These are phyloP conservation scores for Echiichthys vipera DNA, from an alignment of 2,797 vertebrate genomes.

Conservation along the genomic window DNA sequence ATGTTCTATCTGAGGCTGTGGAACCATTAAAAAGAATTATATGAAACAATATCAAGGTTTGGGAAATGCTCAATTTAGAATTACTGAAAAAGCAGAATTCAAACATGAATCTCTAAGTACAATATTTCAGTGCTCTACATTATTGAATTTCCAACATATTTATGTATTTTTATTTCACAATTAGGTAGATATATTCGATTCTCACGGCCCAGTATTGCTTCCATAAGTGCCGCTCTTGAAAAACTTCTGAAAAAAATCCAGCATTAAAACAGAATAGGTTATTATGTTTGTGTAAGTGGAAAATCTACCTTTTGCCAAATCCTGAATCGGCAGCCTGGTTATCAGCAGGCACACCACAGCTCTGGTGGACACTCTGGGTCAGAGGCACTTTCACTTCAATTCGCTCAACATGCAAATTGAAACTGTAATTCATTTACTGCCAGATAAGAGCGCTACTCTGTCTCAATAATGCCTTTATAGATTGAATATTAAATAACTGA, in stretches of 20 bases:
- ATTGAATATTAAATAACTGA: constrained; percentile 71
- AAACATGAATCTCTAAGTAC: neutral
- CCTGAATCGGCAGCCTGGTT: constrained; percentile 50
- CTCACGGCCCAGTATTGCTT: neutral
- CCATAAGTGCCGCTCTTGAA: neutral
- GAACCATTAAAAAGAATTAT: neutral
- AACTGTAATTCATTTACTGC: constrained; percentile 76
- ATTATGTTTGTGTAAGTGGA: constrained; percentile 5
- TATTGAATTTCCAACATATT: neutral
- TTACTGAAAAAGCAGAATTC: neutral
- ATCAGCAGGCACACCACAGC: constrained; percentile 54
- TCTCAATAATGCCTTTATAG: constrained; percentile 72
- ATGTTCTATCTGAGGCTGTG: neutral
- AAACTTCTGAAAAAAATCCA: neutral
- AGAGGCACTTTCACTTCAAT: constrained; percentile 66
- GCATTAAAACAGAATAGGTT: neutral
- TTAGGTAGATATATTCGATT: no score
- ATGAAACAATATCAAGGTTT: neutral
- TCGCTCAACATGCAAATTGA: constrained; percentile 79
- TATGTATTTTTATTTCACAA: neutral
- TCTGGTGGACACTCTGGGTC: constrained; percentile 50
- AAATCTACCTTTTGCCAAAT: constrained; percentile 44
- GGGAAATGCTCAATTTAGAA: neutral
- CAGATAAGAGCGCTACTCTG: constrained; percentile 70
- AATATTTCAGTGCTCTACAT: neutral